These are phyloP conservation scores for Brachyalestes nurse DNA, from an alignment of 2,797 vertebrate genomes.

Conservation along the genomic window DNA sequence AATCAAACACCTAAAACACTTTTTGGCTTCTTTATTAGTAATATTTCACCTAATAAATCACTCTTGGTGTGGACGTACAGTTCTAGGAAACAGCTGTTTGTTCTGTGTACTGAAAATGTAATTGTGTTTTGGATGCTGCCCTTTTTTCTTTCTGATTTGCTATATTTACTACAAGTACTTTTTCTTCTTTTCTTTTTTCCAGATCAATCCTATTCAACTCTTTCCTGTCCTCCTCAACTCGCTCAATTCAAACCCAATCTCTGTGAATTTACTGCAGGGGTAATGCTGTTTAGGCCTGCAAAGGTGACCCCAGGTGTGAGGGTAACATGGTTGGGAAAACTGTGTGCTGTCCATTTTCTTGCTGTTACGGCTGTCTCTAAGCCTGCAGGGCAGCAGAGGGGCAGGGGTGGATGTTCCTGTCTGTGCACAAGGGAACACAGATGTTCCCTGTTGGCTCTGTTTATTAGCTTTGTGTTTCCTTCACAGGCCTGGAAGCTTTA, in stretches of 20 bases:
- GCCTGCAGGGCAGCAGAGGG: background rate
- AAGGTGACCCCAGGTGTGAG: constrained; percentile 30
- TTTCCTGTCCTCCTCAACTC: background rate
- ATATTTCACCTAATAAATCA: no score
- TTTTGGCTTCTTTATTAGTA: no score
- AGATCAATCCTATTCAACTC: background rate
- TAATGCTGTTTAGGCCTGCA: constrained; percentile 31
- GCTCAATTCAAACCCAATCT: constrained; percentile 39
- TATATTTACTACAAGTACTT: constrained; percentile 17
- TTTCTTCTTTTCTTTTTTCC: constrained; percentile 2
- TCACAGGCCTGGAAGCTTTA: background rate
- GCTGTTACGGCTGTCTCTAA: background rate
- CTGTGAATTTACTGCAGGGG: constrained; percentile 6
- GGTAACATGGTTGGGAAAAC: background rate
- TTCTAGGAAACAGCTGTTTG: no score
- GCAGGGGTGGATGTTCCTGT: background rate
- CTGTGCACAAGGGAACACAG: constrained; percentile 5
- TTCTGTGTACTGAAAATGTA: background rate
- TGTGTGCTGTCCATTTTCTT: constrained; percentile 1
- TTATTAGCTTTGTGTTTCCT: constrained; percentile 14
- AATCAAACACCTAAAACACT: no score
- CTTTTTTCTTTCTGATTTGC: background rate
- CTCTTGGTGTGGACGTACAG: no score
- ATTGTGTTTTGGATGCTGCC: background rate
- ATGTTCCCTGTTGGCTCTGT: background rate